These are phyloP conservation scores for Otolemur garnettii DNA, from an alignment of 2,113 vertebrate species.

Conservation along the genomic window DNA sequence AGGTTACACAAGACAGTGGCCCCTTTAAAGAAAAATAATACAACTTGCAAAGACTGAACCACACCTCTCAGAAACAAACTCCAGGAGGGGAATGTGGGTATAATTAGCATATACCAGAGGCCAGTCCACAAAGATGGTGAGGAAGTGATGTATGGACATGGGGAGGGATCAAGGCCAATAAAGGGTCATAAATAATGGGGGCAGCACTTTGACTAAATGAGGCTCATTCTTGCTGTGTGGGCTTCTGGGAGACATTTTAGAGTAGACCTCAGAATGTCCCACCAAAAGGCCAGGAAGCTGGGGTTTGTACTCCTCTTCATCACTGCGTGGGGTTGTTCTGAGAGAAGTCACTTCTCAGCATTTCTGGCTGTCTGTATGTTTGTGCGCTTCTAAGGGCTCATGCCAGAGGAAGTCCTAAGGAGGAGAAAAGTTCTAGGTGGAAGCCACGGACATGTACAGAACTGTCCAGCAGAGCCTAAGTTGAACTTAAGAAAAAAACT, in stretches of 20 bases:
- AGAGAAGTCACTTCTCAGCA: no score
- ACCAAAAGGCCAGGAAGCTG: not conserved
- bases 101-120: not conserved
- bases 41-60: not conserved
- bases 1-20: rapidly evolving
- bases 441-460: no score
- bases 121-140: not conserved
- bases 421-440: not conserved
- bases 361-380: not conserved
- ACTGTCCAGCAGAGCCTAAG: not conserved
- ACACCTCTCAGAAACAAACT: not conserved
- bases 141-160: not conserved
- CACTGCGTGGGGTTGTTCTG: rapidly evolving
- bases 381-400: rapidly evolving
- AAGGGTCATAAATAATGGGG: not conserved
- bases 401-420: not conserved
- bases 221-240: rapidly evolving
- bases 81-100: not conserved
- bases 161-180: not conserved
- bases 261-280: not conserved
- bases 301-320: rapidly evolving
- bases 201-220: not conserved
- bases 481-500: not conserved
- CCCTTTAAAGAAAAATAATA: not conserved
- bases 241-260: not conserved